Base-by-base conservation (phyloP, 2,888 invertebrate species). In the Morpho deidamia region DNA sequence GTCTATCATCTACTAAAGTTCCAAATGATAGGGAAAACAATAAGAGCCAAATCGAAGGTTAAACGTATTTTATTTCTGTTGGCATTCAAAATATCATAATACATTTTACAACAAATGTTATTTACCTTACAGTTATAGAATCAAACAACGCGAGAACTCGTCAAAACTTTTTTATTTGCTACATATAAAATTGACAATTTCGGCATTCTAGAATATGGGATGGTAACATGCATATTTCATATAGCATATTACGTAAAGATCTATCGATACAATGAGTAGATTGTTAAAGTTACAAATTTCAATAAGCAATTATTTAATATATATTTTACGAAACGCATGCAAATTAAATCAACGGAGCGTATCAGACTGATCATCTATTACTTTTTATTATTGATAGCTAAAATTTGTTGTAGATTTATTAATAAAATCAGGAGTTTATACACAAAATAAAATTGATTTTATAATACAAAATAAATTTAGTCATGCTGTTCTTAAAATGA, bases 121-220 rank as follows among this genome's bases (percentile, higher is more conserved):
- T 65, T 69, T 72, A 76, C 67, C 67, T 74, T 76, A 78, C 74
- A 76, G 74, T 78, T 82, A 80, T 68, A 69, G 71, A 23, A 23
- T 23, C 23, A 23, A 23, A 23, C 72, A 81, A 81, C 78, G 83
- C 76, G 76, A 83, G 77, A 80, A 80, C 70, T 72, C 72, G 69
- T 68, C 69, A 74, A 81, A 79, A 73, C 64, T 67, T 74, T 77
- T 70, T 72, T n/a, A 49, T 63, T 79, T 76, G 83, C 78, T 86
- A 86, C 80, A 83, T 72, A 80, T 84, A 76, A 84, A 88, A 87
- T 88, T 88, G 87, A 86, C 87, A 81, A 82, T 77, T 78, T 79
- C 77, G 79, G 78, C 81, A 61, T 64, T 66, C 66, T 72, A 72
- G 68, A 45, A 34, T 45, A 45, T 12, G 35, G 23, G n/a, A 23